phyloP scores from a whole-genome alignment of 2,797 vertebrate species.

The Dromococcyx pavoninus region DNA sequence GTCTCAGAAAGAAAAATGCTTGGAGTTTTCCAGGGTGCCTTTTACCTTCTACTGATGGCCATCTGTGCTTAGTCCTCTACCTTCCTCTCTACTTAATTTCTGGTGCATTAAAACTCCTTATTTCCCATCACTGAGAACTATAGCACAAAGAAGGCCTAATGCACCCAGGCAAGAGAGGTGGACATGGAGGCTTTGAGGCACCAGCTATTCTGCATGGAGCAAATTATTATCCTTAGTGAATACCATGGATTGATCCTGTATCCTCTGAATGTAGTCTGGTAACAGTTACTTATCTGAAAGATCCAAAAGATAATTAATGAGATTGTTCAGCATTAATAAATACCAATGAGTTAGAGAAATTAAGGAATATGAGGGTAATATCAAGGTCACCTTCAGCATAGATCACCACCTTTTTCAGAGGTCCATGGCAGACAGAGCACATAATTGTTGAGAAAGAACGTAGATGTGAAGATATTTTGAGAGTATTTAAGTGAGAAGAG shows the following conservation, averaged over 20 bases:
- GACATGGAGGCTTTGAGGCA: background rate
- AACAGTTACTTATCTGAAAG: background rate
- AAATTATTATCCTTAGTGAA: background rate
- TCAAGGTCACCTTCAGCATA: background rate
- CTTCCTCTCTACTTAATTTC: background rate
- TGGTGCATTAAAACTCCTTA: background rate
- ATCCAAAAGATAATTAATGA: background rate
- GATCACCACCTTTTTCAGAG: background rate
- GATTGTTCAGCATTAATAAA: background rate
- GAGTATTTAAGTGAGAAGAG: background rate
- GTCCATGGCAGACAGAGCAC: background rate
- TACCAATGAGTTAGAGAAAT: background rate
- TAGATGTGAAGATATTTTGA: background rate
- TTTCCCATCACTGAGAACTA: background rate
- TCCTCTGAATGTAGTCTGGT: background rate
- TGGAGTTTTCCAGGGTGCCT: background rate
- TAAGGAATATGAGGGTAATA: background rate
- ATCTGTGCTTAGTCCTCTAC: background rate
- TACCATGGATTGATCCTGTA: background rate
- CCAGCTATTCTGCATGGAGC: background rate
- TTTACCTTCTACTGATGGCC: background rate
- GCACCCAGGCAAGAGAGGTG: background rate
- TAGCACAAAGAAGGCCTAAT: background rate
- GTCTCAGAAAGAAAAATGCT: background rate
- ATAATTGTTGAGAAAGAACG: background rate